These are phyloP conservation scores for Salmo trutta DNA, from an alignment of 2,797 vertebrate genomes.

Conservation along the genomic window DNA sequence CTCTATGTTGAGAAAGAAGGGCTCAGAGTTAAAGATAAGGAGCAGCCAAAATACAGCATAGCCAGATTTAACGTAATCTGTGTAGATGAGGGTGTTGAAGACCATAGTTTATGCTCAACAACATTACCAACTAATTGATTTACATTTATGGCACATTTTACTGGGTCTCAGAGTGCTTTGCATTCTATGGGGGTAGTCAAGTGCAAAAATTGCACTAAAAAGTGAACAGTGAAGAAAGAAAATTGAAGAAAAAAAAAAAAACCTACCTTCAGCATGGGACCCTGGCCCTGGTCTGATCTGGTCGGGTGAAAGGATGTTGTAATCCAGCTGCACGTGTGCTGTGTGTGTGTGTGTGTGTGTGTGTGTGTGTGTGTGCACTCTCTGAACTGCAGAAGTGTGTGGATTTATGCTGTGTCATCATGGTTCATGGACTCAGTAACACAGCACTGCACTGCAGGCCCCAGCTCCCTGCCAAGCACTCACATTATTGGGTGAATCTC, in stretches of 20 bases:
- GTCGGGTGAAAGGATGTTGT: neutral
- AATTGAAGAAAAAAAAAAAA: too few species aligned
- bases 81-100: neutral
- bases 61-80: neutral
- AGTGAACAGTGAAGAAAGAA: neutral
- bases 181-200: neutral
- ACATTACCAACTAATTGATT: neutral
- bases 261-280: neutral
- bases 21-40: neutral
- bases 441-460: neutral
- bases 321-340: constrained; percentile 10
- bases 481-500: neutral
- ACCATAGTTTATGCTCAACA: neutral
- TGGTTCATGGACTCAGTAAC: constrained; percentile 23
- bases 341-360: neutral
- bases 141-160: neutral
- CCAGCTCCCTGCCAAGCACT: neutral
- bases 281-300: neutral
- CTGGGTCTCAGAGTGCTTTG: neutral
- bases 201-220: neutral
- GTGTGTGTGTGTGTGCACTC: constrained; percentile 4
- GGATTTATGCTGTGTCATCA: constrained; percentile 46
- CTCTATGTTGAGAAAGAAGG: neutral
- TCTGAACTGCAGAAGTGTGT: constrained; percentile 22
- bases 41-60: neutral